These are phyloP conservation scores for Condylura cristata DNA, from an alignment of 2,113 vertebrate genomes.

Conservation along the genomic window DNA sequence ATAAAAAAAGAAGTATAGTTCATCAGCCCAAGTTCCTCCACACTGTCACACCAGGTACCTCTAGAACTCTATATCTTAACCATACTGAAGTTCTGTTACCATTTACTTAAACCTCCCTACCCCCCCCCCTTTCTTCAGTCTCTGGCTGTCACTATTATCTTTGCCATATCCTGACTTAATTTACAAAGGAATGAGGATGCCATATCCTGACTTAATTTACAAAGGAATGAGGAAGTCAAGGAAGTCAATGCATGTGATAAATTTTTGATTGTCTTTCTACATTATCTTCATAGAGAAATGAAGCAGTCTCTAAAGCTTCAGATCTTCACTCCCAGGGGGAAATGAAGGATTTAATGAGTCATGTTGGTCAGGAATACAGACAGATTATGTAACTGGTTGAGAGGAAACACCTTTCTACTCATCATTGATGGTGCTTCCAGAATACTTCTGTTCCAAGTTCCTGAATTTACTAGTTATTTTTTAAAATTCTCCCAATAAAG, in stretches of 20 bases:
- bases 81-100: not conserved
- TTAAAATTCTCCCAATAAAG: not conserved
- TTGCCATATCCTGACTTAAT: not conserved
- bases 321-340: not conserved
- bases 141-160: not conserved
- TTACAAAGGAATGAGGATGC: too few species aligned
- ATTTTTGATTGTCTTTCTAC: not conserved
- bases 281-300: conserved; percentile 19
- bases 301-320: not conserved
- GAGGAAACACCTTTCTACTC: not conserved
- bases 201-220: too few species aligned
- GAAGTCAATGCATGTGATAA: not conserved
- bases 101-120: too few species aligned
- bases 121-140: not conserved
- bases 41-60: not conserved
- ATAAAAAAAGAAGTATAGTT: too few species aligned
- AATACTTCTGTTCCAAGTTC: not conserved
- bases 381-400: not conserved
- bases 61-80: not conserved
- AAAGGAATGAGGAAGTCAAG: too few species aligned
- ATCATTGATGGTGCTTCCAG: not conserved
- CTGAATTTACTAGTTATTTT: not conserved
- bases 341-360: not conserved
- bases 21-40: not conserved
- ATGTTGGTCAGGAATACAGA: not conserved